phyloP scores from a whole-genome alignment of 1,140 invertebrate genomes.

The Nephila pilipes region DNA sequence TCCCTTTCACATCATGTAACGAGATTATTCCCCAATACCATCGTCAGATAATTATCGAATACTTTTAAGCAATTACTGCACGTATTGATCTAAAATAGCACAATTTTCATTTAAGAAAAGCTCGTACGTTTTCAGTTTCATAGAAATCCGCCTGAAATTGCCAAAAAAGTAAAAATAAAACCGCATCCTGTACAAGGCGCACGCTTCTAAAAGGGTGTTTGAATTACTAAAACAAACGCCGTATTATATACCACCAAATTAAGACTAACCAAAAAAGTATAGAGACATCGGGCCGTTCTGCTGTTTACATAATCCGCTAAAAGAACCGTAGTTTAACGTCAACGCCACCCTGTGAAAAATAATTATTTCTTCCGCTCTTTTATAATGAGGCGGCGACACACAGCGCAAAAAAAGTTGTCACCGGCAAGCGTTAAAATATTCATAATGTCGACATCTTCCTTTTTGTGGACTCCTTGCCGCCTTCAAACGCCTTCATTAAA shows the following conservation, averaged over 20 bases:
- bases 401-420: slow-evolving; percentile 47
- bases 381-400: slow-evolving; percentile 68
- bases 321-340: slow-evolving; percentile 24
- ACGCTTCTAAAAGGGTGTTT: neutral
- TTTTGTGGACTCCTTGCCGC: slow-evolving; percentile 50
- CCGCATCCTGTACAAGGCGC: neutral
- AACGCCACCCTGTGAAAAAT: slow-evolving; percentile 52
- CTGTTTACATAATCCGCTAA: slow-evolving; percentile 60
- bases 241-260: slow-evolving; percentile 39
- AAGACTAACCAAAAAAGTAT: neutral
- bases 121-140: neutral
- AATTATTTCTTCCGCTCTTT: slow-evolving; percentile 57
- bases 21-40: no score
- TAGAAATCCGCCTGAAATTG: neutral
- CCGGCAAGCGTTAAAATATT: slow-evolving; percentile 69
- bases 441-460: slow-evolving; percentile 57
- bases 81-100: no score
- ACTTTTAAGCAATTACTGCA: no score
- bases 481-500: slow-evolving; percentile 74
- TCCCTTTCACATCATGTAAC: no score
- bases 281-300: slow-evolving; percentile 21
- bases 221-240: slow-evolving; percentile 11
- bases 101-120: no score
- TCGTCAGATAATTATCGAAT: no score
- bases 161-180: neutral